These are phyloP conservation scores for Nycticryphes semicollaris DNA, from an alignment of 2,113 vertebrate species.

Conservation along the genomic window DNA sequence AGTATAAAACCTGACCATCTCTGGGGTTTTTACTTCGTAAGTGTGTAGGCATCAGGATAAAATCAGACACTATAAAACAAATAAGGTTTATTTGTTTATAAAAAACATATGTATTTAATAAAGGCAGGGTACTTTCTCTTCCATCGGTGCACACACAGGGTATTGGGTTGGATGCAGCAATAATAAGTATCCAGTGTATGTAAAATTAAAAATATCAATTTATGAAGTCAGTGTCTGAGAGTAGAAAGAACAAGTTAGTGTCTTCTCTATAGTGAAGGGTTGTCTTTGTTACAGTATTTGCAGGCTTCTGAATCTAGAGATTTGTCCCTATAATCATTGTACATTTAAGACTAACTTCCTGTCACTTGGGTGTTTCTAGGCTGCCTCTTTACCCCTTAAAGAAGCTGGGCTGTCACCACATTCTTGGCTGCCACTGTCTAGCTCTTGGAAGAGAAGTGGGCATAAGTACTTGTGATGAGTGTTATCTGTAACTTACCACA, in stretches of 20 bases:
- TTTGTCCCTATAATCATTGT: background rate
- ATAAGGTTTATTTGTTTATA: background rate
- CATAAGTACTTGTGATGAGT: conserved; percentile 20
- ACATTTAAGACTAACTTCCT: background rate
- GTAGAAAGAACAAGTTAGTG: background rate
- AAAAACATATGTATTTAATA: background rate
- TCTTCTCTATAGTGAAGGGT: background rate
- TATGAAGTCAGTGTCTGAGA: background rate
- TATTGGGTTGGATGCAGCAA: background rate
- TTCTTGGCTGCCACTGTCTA: background rate
- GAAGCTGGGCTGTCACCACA: background rate
- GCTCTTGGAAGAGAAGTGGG: background rate
- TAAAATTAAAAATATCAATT: background rate
- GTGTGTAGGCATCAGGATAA: background rate
- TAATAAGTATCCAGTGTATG: background rate
- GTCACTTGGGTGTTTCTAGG: background rate
- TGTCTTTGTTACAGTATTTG: background rate
- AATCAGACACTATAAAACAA: background rate
- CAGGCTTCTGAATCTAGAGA: background rate
- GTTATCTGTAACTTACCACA: conserved; percentile 32
- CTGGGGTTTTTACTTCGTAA: background rate
- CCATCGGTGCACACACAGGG: fast-evolving
- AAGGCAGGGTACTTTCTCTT: background rate
- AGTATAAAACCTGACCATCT: background rate
- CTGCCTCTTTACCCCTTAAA: background rate